Conservation (phyloP, 2,113 vertebrate species). For the Neopipo cinnamomea region DNA sequence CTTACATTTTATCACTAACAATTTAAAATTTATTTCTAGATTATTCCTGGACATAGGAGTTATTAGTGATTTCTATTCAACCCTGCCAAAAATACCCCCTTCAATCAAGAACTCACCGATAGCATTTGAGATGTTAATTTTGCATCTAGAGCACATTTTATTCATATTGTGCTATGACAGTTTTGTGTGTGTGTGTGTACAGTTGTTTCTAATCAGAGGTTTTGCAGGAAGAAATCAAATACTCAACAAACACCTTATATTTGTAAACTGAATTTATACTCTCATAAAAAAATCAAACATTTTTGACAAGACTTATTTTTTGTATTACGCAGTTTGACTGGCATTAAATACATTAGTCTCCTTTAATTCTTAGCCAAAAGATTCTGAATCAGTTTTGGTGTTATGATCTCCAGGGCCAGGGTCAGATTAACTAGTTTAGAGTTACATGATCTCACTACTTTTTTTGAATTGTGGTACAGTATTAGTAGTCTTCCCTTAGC, state of each 20-base stretch:
- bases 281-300: neutral
- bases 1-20: neutral
- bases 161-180: neutral
- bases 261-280: neutral
- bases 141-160: neutral
- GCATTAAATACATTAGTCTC: neutral
- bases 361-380: neutral
- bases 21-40: neutral
- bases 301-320: neutral
- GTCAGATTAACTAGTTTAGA: neutral
- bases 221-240: neutral
- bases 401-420: neutral
- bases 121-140: neutral
- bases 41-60: neutral
- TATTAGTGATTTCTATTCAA: neutral
- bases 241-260: neutral
- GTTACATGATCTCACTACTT: neutral
- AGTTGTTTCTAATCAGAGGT: neutral
- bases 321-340: neutral
- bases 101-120: neutral
- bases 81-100: neutral
- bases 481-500: neutral
- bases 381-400: neutral
- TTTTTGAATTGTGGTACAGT: neutral
- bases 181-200: neutral